Evolutionary conservation across 2,797 vertebrate species (phyloP).

Genomic region (Platyrinchus mystaceus): DNA sequence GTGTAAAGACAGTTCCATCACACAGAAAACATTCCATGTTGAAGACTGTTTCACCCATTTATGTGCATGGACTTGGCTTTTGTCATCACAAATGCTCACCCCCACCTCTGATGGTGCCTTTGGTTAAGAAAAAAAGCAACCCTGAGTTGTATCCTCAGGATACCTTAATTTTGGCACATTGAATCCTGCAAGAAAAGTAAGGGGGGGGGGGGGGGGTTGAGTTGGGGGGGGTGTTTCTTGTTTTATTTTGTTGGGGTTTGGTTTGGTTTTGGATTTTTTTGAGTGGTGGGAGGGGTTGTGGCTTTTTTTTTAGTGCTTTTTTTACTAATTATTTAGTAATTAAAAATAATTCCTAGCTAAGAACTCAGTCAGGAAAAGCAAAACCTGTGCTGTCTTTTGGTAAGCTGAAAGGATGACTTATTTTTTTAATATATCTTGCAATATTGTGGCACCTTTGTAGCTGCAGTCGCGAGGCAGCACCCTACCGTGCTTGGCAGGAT

Average conservation of each 20-base stretch:
- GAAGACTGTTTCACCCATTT: background rate
- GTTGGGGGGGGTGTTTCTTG: background rate
- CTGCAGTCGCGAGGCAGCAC: background rate
- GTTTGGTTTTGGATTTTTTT: background rate
- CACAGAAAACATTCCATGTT: background rate
- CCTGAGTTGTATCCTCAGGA: background rate
- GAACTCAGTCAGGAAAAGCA: background rate
- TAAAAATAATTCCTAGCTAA: background rate
- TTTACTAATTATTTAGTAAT: background rate
- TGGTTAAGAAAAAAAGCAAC: background rate
- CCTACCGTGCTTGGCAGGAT: conserved; percentile 31
- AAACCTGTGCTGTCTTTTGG: background rate
- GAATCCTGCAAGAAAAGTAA: background rate
- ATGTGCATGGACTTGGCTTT: background rate
- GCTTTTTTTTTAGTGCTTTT: background rate
- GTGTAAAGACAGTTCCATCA: background rate
- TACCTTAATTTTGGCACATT: background rate
- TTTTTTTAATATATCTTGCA: conserved; percentile 17
- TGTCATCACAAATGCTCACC: background rate
- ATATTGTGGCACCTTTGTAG: background rate
- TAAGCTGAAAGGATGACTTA: background rate
- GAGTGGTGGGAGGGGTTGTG: accelerated
- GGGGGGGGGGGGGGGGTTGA: background rate
- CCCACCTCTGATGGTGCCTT: background rate
- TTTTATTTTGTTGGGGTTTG: accelerated